phyloP scores from a whole-genome alignment of 2,888 invertebrate genomes.

The Drosophila flavopinicola region DNA sequence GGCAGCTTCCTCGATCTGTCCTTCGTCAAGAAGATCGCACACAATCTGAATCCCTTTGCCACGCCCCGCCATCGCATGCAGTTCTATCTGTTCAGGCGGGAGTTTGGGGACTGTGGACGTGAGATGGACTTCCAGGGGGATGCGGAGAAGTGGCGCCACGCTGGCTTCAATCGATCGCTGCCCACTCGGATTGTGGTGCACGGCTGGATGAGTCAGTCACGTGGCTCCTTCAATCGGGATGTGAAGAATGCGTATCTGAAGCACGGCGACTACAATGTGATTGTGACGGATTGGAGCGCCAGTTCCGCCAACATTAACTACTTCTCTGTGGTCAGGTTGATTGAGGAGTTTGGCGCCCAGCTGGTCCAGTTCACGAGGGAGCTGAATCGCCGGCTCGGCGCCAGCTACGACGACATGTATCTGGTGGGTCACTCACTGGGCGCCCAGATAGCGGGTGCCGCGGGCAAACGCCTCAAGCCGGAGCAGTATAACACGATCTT shows the following conservation, averaged over 20 bases:
- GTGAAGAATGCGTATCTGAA: conserved; percentile 78
- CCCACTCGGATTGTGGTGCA: conserved; percentile 81
- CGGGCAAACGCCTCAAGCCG: conserved; percentile 74
- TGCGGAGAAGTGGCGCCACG: conserved; percentile 44
- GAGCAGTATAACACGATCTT: conserved; percentile 79
- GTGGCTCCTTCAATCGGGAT: conserved; percentile 77
- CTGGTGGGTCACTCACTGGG: conserved; percentile 84
- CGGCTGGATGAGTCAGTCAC: conserved; percentile 82
- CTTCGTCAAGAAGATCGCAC: conserved; percentile 73
- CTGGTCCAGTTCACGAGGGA: conserved; percentile 76
- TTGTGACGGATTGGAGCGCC: conserved; percentile 82
- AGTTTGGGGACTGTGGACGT: conserved; percentile 71
- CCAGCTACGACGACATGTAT: conserved; percentile 70
- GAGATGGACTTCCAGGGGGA: conserved; percentile 63
- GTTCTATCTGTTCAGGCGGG: conserved; percentile 74
- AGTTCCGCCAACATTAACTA: conserved; percentile 79
- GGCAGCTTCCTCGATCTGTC: conserved; percentile 66
- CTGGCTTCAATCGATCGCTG: conserved; percentile 73
- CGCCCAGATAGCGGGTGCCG: conserved; percentile 82
- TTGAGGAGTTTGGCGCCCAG: conserved; percentile 73
- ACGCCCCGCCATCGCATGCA: conserved; percentile 65
- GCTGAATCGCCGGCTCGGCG: conserved; percentile 52
- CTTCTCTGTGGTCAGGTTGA: conserved; percentile 72
- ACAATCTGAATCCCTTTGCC: conserved; percentile 73
- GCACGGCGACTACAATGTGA: conserved; percentile 74